Percentiles rank a stretch among this genome's conserved stretches.
Conservation (phyloP, 2,113 vertebrate species). For the Coryphaenoides rupestris region DNA sequence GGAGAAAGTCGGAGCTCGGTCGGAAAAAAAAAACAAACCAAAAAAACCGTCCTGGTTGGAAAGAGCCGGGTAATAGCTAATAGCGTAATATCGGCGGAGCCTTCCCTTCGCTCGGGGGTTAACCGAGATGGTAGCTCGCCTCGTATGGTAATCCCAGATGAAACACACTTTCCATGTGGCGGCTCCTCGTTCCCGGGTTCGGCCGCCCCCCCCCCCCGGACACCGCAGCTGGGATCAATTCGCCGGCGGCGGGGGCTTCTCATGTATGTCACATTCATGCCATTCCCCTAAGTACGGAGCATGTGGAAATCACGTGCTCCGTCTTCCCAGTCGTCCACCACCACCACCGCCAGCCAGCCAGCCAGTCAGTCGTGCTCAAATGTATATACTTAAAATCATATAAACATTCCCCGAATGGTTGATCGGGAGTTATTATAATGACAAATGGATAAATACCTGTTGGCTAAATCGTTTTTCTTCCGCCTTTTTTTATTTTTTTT, state of each 20-base stretch:
- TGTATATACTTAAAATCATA: too few species aligned
- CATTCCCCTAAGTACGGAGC: background rate
- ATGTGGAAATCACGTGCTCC: background rate
- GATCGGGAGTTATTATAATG: too few species aligned
- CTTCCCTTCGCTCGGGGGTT: conserved; percentile 1
- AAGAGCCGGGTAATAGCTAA: background rate
- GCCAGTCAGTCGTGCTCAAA: too few species aligned
- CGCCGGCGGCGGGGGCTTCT: conserved; percentile 3
- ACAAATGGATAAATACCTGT: background rate
- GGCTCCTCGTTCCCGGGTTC: background rate
- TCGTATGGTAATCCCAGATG: conserved; percentile 5
- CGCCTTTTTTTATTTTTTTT: too few species aligned
- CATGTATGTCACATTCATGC: conserved; percentile 13
- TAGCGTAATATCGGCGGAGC: background rate
- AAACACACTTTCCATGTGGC: conserved; percentile 13
- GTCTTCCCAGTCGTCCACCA: too few species aligned
- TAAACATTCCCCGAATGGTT: too few species aligned
- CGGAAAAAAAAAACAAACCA: too few species aligned
- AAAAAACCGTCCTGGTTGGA: background rate
- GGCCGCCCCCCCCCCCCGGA: too few species aligned
- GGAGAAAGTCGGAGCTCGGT: background rate
- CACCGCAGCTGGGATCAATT: conserved; percentile 11
- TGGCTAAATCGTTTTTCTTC: background rate
- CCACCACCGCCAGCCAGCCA: too few species aligned
- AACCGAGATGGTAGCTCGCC: background rate